Evolutionary conservation across 2,888 invertebrate genomes (phyloP).

Genomic region (Oithona nana): DNA sequence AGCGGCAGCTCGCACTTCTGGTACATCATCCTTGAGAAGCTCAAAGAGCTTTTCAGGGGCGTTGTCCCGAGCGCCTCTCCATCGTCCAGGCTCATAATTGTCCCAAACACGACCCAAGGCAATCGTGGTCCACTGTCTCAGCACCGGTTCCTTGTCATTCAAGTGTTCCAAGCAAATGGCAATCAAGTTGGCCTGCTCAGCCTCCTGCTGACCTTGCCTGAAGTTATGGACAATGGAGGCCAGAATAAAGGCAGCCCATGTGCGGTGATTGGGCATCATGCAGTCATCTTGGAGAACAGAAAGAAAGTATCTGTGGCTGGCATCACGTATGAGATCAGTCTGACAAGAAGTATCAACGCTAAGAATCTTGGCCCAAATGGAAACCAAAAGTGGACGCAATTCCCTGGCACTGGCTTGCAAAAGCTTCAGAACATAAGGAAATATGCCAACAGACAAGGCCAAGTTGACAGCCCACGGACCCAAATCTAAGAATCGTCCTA

Average conservation of each 20-base stretch:
- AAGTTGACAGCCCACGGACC: constrained; percentile 90
- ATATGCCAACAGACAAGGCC: constrained; percentile 90
- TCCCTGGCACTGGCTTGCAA: constrained; percentile 86
- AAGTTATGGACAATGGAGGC: constrained; percentile 81
- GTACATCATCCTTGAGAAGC: constrained; percentile 55
- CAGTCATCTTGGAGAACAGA: constrained; percentile 68
- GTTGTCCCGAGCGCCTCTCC: constrained; percentile 85
- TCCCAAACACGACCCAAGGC: constrained; percentile 80
- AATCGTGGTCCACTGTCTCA: constrained; percentile 58
- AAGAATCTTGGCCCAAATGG: constrained; percentile 97
- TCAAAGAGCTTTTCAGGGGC: constrained; percentile 87
- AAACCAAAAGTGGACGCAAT: constrained; percentile 74
- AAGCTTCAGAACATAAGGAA: constrained; percentile 91
- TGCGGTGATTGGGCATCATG: constrained; percentile 60
- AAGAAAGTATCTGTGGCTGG: constrained; percentile 83
- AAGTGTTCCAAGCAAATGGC: constrained; percentile 81
- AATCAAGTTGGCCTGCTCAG: constrained; percentile 48
- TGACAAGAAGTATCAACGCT: constrained; percentile 73
- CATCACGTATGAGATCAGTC: constrained; percentile 76
- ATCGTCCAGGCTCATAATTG: constrained; percentile 64
- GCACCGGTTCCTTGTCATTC: constrained; percentile 41
- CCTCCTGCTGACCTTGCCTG: constrained; percentile 60
- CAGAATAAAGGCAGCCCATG: constrained; percentile 82
- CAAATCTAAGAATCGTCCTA: constrained; percentile 79
- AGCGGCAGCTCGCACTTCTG: constrained; percentile 79